A percentile compares a stretch with the other conserved stretches of the same genome.
Conservation (phyloP, 2,888 invertebrate genomes). For the Mesoligia furuncula region DNA sequence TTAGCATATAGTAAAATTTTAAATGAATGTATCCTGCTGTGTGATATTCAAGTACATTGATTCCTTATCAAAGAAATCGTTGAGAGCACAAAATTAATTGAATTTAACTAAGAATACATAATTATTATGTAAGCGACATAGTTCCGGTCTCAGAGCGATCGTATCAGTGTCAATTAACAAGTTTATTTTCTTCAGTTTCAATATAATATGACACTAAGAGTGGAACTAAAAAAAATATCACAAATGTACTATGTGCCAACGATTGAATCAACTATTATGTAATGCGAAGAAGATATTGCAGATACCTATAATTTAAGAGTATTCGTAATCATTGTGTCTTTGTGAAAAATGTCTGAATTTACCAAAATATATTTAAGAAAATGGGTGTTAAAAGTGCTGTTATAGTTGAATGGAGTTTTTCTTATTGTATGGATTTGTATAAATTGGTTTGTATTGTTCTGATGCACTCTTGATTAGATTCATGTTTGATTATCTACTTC, state of each 20-base stretch:
- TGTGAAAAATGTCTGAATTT: conserved; percentile 69
- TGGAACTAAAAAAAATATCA: conserved; percentile 28
- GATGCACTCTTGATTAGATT: conserved; percentile 29
- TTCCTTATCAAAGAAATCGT: conserved; percentile 44
- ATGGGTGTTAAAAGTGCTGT: conserved; percentile 59
- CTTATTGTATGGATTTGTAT: conserved; percentile 48
- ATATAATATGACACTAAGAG: conserved; percentile 35
- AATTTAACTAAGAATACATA: conserved; percentile 46
- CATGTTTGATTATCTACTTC: conserved; percentile 23
- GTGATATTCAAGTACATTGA: conserved; percentile 59
- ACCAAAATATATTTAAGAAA: conserved; percentile 64
- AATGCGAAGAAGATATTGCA: conserved; percentile 50
- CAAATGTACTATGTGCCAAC: conserved; percentile 63
- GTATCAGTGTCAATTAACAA: conserved; percentile 62
- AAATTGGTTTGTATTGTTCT: conserved; percentile 43
- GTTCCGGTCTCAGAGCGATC: conserved; percentile 53
- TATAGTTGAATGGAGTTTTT: conserved; percentile 48
- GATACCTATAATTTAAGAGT: conserved; percentile 57
- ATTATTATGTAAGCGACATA: conserved; percentile 40
- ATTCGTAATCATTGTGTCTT: conserved; percentile 68
- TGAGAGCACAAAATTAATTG: conserved; percentile 58
- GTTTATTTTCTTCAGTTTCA: conserved; percentile 57
- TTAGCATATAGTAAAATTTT: conserved; percentile 45
- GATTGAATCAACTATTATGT: conserved; percentile 56
- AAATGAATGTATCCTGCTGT: conserved; percentile 42